Evolutionary conservation across 1,140 invertebrate species (phyloP).

Genomic region (Andricus grossulariae): DNA sequence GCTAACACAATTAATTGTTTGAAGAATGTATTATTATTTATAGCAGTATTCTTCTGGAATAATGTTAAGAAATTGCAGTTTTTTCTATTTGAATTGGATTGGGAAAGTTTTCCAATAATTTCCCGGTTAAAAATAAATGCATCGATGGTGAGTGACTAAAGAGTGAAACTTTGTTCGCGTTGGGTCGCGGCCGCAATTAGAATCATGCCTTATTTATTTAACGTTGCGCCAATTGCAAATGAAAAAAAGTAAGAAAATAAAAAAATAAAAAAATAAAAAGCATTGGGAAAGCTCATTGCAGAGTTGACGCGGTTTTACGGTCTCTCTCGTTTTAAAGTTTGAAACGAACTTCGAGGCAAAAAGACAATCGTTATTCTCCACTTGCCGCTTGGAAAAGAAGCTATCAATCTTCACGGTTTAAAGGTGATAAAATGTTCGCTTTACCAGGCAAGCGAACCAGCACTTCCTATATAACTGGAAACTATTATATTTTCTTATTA

Average conservation of each 20-base stretch:
- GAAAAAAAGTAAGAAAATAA: background rate
- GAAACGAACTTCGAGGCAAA: conserved; percentile 1
- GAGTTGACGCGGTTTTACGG: background rate
- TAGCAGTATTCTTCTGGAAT: no score
- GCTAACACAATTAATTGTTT: no score
- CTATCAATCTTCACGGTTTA: conserved; percentile 29
- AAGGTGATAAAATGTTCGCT: conserved; percentile 28
- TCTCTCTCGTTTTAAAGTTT: background rate
- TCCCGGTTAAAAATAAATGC: conserved; percentile 9
- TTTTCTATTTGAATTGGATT: background rate
- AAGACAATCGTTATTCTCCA: conserved; percentile 10
- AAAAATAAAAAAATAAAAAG: background rate
- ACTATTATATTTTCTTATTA: no score
- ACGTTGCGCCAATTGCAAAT: conserved; percentile 1
- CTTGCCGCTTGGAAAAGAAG: background rate
- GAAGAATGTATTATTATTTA: no score
- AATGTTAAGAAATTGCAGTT: background rate
- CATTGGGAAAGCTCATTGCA: background rate
- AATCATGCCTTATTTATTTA: background rate
- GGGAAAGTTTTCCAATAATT: background rate
- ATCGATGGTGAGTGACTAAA: background rate
- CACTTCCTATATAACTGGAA: background rate
- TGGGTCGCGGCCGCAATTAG: conserved; percentile 10
- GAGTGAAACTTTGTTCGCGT: background rate
- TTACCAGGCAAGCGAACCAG: background rate